Conservation (phyloP, 2,113 vertebrate genomes). For the Charadrius vociferus region DNA sequence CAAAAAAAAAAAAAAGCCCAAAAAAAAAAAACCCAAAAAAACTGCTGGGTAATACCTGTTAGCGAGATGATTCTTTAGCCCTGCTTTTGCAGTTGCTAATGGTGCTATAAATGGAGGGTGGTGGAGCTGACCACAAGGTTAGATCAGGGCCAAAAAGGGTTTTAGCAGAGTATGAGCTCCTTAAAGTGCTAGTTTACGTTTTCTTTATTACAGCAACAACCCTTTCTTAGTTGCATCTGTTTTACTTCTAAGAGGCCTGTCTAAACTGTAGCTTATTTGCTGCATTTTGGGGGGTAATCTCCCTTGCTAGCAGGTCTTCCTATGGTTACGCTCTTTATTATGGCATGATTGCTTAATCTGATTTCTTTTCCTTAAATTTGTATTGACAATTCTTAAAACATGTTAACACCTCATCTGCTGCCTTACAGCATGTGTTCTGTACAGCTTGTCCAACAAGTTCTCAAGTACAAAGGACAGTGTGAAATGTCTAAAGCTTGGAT, state of each 20-base stretch:
- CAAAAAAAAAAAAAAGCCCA: not conserved
- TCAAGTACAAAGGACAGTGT: not conserved
- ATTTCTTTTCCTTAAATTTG: not conserved
- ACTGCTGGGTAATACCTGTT: not conserved
- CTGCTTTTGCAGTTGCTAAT: not conserved
- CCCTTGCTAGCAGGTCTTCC: not conserved
- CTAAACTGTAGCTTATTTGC: not conserved
- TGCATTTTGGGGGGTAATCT: not conserved
- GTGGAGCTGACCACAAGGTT: not conserved
- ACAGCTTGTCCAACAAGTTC: not conserved
- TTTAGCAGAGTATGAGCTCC: not conserved
- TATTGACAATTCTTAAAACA: not conserved
- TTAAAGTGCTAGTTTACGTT: not conserved
- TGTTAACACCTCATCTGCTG: fast-evolving
- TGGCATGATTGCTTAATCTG: not conserved
- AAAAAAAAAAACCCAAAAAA: not conserved
- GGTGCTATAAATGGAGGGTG: not conserved
- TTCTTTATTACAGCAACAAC: not conserved
- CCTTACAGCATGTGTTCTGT: fast-evolving
- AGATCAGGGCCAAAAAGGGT: not conserved
- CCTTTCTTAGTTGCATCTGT: not conserved
- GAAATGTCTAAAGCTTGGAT: not conserved
- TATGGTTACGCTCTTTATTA: fast-evolving
- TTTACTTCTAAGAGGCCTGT: not conserved
- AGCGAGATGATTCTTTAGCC: not conserved